Conservation (phyloP, 1,140 invertebrate species). For the Pinna nobilis region DNA sequence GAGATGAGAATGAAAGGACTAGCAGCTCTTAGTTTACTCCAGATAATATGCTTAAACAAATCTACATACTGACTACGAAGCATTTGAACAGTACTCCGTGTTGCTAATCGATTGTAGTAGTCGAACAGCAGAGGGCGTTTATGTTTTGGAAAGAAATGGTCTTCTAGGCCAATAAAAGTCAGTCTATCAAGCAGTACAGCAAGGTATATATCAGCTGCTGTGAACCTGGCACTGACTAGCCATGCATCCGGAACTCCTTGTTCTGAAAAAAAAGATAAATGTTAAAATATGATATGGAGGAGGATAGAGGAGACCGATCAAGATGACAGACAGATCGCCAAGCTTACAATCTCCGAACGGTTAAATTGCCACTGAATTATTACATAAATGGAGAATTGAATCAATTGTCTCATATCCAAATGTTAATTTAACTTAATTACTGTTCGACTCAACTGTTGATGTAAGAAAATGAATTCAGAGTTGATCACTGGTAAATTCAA, state of each 20-base stretch:
- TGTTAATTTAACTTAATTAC: no score
- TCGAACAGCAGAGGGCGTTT: constrained; percentile 80
- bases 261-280: constrained; percentile 61
- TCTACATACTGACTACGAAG: constrained; percentile 29
- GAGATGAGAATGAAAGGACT: constrained; percentile 47
- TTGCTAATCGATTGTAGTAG: constrained; percentile 81
- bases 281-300: no score
- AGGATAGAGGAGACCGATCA: no score
- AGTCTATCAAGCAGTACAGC: constrained; percentile 83
- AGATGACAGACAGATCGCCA: no score
- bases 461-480: no score
- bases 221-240: constrained; percentile 83
- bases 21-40: constrained; percentile 40
- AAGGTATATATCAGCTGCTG: constrained; percentile 84
- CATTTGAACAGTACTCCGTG: constrained; percentile 79
- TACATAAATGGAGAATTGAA: no score
- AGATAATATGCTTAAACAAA: constrained; percentile 28
- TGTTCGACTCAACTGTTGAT: no score
- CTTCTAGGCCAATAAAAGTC: constrained; percentile 81
- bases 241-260: constrained; percentile 78
- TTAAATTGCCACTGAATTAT: no score
- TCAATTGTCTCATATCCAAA: no score
- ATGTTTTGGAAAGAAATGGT: constrained; percentile 80
- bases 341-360: no score
- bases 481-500: no score